phyloP scores from a whole-genome alignment of 1,140 invertebrate species.

The Lucilia cuprina region DNA sequence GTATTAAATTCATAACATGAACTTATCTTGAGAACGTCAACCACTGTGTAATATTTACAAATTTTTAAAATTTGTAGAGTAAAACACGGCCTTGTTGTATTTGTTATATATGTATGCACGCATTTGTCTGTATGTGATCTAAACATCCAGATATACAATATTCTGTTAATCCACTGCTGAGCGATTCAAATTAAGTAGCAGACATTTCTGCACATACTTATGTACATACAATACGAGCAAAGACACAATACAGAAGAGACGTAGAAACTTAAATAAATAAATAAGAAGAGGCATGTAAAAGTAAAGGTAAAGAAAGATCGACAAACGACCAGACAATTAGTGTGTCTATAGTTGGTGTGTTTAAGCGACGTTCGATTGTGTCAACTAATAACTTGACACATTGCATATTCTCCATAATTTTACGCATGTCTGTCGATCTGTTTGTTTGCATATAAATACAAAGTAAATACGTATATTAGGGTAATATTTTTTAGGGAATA shows the following conservation, averaged over 20 bases:
- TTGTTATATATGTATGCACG: not conserved
- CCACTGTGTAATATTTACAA: too few species aligned
- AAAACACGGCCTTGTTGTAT: not conserved
- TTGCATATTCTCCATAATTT: not conserved
- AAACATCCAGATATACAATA: not conserved
- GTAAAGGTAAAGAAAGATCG: not conserved
- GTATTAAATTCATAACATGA: too few species aligned
- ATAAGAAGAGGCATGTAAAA: not conserved
- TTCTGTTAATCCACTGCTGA: not conserved
- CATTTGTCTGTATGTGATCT: not conserved
- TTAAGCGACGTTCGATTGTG: not conserved
- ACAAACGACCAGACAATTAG: not conserved
- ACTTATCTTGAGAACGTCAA: too few species aligned
- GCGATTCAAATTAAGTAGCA: not conserved
- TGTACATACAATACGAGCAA: not conserved
- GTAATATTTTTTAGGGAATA: not conserved
- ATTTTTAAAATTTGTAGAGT: not conserved
- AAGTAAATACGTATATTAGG: too few species aligned
- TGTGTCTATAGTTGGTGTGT: not conserved
- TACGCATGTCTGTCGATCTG: not conserved
- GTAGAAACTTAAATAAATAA: not conserved
- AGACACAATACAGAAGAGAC: not conserved
- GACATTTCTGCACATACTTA: not conserved
- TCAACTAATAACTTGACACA: slow-evolving; percentile 2
- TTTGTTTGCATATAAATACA: not conserved